Conservation (phyloP, 2,113 vertebrate species). For the Siniperca chuatsi region DNA sequence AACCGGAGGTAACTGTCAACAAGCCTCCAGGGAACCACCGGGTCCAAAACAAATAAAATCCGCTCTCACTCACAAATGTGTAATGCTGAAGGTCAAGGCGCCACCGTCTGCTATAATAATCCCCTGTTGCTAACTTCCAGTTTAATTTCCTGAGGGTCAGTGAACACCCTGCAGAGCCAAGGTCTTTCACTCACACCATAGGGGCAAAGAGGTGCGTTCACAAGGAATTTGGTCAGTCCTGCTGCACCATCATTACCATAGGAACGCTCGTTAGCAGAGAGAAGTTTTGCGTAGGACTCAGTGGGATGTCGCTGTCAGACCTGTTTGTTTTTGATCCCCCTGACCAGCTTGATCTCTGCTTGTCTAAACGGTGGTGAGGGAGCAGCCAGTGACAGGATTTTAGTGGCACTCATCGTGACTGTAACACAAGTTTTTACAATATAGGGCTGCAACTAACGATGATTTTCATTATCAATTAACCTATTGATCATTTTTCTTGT, state of each 20-base stretch:
- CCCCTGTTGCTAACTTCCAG: constrained; percentile 66
- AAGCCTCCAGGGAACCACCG: constrained; percentile 29
- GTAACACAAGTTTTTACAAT: not conserved
- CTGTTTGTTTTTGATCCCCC: constrained; percentile 55
- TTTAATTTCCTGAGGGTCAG: constrained; percentile 74
- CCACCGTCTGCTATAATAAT: constrained; percentile 44
- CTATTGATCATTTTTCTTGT: not conserved
- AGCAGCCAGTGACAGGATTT: constrained; percentile 2
- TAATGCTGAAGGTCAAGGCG: constrained; percentile 50
- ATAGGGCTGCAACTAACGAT: not conserved
- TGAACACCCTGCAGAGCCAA: constrained; percentile 47
- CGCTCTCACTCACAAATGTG: constrained; percentile 25
- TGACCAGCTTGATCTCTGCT: constrained; percentile 45
- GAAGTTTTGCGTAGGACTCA: constrained; percentile 40
- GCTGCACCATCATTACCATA: constrained; percentile 59
- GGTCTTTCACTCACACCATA: constrained; percentile 65
- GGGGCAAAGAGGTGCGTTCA: constrained; percentile 66
- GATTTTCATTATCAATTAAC: not conserved
- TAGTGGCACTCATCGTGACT: not conserved
- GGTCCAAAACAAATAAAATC: constrained; percentile 62
- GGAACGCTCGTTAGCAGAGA: constrained; percentile 73
- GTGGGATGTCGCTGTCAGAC: constrained; percentile 46
- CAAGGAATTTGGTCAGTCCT: constrained; percentile 53
- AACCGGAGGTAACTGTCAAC: constrained; percentile 44
- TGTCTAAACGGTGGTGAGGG: constrained; percentile 32